Evolutionary conservation across 2,888 invertebrate genomes (phyloP).

Genomic region (Ectobius pallidus): DNA sequence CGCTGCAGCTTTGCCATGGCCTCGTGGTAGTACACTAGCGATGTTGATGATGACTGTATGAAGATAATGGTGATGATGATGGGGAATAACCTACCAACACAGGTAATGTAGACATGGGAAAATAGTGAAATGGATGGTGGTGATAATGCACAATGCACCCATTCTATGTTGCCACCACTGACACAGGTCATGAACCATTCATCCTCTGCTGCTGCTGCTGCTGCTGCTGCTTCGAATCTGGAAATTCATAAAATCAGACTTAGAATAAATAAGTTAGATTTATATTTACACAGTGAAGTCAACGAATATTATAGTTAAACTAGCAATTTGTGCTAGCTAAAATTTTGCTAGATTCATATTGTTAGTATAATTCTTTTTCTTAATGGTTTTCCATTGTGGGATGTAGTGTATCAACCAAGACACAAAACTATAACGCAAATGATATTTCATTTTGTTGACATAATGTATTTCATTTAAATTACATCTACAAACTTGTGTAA

Average conservation of each 20-base stretch:
- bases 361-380: no score
- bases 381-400: no score
- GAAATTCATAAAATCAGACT: background rate
- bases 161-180: background rate
- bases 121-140: slow-evolving; percentile 10
- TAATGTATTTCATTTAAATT: no score
- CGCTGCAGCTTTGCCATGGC: slow-evolving; percentile 33
- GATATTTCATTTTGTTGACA: no score
- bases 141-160: slow-evolving; percentile 3
- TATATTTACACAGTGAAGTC: no score
- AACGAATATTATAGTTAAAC: no score
- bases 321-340: no score
- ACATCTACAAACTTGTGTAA: no score
- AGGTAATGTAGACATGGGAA: slow-evolving; percentile 13
- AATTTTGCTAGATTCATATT: no score
- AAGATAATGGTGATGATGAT: slow-evolving; percentile 5
- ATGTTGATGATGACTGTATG: slow-evolving; percentile 12
- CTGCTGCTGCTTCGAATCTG: background rate
- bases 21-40: slow-evolving; percentile 11
- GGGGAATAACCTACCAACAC: slow-evolving; percentile 6
- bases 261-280: no score
- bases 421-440: no score
- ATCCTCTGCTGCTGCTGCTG: background rate
- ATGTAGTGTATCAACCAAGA: no score
- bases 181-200: background rate